phyloP scores from a whole-genome alignment of 2,888 invertebrate genomes.

The Holacanthella duospinosa region DNA sequence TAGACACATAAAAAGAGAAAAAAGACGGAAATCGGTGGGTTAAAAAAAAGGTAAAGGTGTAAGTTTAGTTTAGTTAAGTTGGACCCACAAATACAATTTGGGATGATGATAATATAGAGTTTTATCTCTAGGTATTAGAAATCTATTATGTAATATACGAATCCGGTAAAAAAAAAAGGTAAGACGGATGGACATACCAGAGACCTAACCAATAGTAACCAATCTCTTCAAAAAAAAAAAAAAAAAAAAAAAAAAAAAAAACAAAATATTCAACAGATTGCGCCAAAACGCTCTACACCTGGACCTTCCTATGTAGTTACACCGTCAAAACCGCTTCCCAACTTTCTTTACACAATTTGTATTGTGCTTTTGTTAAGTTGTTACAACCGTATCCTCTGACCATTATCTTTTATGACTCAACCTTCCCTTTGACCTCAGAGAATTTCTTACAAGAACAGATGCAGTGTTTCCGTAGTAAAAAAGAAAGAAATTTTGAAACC shows the following conservation, averaged over 20 bases:
- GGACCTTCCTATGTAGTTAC: not conserved
- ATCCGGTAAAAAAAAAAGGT: not conserved
- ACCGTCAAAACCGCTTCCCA: too few species aligned
- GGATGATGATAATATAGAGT: too few species aligned
- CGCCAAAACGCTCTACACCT: not conserved
- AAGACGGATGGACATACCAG: not conserved
- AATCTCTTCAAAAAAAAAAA: not conserved
- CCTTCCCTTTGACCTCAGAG: not conserved
- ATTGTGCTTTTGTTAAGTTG: not conserved
- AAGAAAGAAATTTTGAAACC: not conserved
- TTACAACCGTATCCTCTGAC: too few species aligned
- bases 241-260: too few species aligned
- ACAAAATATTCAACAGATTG: too few species aligned
- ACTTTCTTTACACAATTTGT: not conserved
- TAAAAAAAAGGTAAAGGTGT: not conserved
- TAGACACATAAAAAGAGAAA: not conserved
- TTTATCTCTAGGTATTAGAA: not conserved
- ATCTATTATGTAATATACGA: not conserved
- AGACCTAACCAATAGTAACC: not conserved
- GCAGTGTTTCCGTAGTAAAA: not conserved
- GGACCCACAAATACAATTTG: not conserved
- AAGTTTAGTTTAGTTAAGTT: not conserved
- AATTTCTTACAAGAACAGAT: not conserved
- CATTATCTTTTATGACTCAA: not conserved
- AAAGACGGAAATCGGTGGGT: constrained; percentile 2